Evolutionary conservation across 1,140 invertebrate species (phyloP).

Genomic region (Ladona fulva): DNA sequence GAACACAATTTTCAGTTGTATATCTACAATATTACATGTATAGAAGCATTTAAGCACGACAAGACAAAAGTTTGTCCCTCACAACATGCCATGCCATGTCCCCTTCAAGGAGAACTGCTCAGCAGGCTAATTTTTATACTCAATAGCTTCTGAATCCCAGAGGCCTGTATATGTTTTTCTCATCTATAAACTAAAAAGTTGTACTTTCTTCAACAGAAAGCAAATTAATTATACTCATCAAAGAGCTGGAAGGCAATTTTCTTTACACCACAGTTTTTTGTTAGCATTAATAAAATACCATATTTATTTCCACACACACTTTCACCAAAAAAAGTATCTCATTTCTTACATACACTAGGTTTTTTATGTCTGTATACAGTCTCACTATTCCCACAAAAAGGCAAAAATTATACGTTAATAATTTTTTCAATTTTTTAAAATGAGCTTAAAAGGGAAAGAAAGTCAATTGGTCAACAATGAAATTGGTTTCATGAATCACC

Average conservation of each 20-base stretch:
- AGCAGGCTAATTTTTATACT: background rate
- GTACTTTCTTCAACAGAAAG: constrained; percentile 6
- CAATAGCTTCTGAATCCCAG: background rate
- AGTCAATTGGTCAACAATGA: background rate
- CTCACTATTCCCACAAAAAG: background rate
- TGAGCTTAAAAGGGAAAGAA: background rate
- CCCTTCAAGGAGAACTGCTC: background rate
- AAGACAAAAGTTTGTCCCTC: constrained; percentile 2
- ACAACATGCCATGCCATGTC: constrained; percentile 1
- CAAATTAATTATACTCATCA: background rate
- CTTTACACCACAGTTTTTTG: background rate
- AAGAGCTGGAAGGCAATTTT: background rate
- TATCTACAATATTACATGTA: constrained; percentile 10
- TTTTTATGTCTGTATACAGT: background rate
- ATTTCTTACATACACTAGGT: background rate
- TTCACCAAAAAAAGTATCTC: background rate
- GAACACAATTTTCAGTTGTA: constrained; percentile 7
- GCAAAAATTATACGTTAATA: background rate
- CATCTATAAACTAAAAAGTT: background rate
- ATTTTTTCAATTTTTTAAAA: background rate
- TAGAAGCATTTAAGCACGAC: constrained; percentile 2
- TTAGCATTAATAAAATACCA: constrained; percentile 8
- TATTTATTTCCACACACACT: constrained; percentile 7
- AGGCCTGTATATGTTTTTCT: background rate
- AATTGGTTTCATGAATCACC: no score